Evolutionary conservation across 1,140 invertebrate species (phyloP).

Genomic region (Triops longicaudatus): DNA sequence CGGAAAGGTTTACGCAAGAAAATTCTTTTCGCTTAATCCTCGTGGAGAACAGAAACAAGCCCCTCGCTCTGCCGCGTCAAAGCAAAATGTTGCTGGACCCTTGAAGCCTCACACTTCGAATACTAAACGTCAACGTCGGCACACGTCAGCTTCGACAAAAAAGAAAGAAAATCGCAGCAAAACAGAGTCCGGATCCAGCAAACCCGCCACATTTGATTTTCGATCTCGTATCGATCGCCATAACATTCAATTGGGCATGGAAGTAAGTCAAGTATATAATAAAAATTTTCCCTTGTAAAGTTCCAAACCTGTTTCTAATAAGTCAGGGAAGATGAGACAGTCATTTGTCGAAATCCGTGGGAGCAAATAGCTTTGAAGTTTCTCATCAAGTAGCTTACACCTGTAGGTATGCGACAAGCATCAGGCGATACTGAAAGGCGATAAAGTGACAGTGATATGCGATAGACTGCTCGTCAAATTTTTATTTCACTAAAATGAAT

Average conservation of each 20-base stretch:
- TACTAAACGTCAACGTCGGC: not conserved
- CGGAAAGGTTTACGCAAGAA: slow-evolving; percentile 70
- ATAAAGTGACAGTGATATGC: not conserved
- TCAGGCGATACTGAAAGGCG: not conserved
- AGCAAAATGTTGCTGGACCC: not conserved
- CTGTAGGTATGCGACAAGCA: not conserved
- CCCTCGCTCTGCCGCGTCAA: not conserved
- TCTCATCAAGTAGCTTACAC: not conserved
- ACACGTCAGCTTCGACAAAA: not conserved
- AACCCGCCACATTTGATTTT: slow-evolving; percentile 4
- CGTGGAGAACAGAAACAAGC: not conserved
- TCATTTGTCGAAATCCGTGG: not conserved
- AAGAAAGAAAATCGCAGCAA: not conserved
- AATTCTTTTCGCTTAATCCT: slow-evolving; percentile 51
- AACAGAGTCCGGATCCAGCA: not conserved
- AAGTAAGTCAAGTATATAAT: slow-evolving; percentile 5
- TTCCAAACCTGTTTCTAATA: no score
- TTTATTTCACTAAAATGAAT: not conserved
- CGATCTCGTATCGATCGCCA: slow-evolving; percentile 22
- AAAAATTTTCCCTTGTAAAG: not conserved
- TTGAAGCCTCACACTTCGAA: not conserved
- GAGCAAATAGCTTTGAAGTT: not conserved
- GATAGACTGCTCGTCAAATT: not conserved
- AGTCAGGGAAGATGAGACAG: no score
- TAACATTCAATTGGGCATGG: slow-evolving; percentile 17